Percentiles rank a stretch among this genome's conserved stretches.
phyloP scores from a whole-genome alignment of 2,113 vertebrate genomes.

The Mixornis gularis region DNA sequence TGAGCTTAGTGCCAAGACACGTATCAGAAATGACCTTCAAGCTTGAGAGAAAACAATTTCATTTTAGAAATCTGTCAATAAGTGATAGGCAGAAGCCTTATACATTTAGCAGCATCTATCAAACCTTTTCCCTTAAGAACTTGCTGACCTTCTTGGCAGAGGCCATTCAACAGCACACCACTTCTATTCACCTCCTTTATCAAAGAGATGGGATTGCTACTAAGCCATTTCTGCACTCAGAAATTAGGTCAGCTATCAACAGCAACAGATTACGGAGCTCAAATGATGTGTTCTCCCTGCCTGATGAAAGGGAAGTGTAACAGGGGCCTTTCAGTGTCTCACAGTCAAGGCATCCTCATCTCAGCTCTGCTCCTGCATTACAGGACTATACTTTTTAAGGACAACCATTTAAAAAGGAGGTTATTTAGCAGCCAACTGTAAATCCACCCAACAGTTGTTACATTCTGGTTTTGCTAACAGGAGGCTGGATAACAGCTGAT shows the following conservation, averaged over 20 bases:
- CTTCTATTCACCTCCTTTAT: slow-evolving; percentile 35
- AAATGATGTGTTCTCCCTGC: neutral
- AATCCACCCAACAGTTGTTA: neutral
- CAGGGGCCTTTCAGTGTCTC: neutral
- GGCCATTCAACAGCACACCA: neutral
- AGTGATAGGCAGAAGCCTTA: slow-evolving; percentile 48
- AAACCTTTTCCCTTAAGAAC: slow-evolving; percentile 52
- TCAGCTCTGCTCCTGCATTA: neutral
- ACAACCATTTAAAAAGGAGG: neutral
- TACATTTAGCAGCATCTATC: slow-evolving; percentile 52
- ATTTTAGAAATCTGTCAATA: slow-evolving; percentile 56
- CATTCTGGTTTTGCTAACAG: neutral
- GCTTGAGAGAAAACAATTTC: slow-evolving; percentile 52
- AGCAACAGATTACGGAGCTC: neutral
- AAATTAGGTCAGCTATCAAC: slow-evolving; percentile 56
- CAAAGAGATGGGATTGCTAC: slow-evolving; percentile 4
- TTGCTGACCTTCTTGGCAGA: slow-evolving; percentile 53
- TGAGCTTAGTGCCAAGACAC: neutral
- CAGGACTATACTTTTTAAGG: neutral
- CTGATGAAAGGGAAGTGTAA: neutral
- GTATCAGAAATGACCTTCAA: slow-evolving; percentile 57
- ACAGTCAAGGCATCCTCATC: neutral
- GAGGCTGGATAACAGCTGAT: neutral
- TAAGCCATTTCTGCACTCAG: slow-evolving; percentile 13
- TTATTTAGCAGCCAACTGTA: neutral